A percentile compares a stretch with the other conserved stretches of the same genome.
phyloP scores from a whole-genome alignment of 2,888 invertebrate species.

The Apodemia hepburni region DNA sequence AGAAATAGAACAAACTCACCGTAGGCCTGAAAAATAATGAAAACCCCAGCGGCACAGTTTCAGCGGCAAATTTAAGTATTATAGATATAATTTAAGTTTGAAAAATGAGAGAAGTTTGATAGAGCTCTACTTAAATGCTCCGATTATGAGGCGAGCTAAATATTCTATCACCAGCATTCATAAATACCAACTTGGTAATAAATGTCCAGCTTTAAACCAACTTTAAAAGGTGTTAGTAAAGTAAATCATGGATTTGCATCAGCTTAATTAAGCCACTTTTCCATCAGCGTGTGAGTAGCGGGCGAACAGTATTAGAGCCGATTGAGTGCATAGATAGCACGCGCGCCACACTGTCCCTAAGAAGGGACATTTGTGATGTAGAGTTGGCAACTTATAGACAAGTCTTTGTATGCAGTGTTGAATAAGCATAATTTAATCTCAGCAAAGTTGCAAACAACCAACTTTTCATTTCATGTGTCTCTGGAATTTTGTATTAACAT shows the following conservation, averaged over 20 bases:
- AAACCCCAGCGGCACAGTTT: no score
- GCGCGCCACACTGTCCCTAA: conserved; percentile 40
- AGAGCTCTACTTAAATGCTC: no score
- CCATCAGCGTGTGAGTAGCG: conserved; percentile 10
- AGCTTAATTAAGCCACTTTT: conserved; percentile 14
- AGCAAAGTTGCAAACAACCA: no score
- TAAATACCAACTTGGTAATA: neutral
- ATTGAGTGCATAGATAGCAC: conserved; percentile 44
- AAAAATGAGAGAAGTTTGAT: no score
- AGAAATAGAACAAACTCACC: no score
- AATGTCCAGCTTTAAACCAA: neutral
- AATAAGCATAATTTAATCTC: no score
- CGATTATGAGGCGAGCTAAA: no score
- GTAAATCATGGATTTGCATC: conserved; percentile 13
- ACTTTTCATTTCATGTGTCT: no score
- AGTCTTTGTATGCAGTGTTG: neutral
- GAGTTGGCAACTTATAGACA: conserved; percentile 17
- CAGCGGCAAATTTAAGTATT: no score
- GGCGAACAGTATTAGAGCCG: conserved; percentile 29
- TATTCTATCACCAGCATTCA: neutral
- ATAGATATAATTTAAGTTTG: no score
- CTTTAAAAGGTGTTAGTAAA: neutral
- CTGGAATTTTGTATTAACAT: no score
- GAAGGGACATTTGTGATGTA: conserved; percentile 23
- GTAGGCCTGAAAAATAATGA: no score